Conservation (phyloP, 1,140 invertebrate species). For the Drosophila santomea region DNA sequence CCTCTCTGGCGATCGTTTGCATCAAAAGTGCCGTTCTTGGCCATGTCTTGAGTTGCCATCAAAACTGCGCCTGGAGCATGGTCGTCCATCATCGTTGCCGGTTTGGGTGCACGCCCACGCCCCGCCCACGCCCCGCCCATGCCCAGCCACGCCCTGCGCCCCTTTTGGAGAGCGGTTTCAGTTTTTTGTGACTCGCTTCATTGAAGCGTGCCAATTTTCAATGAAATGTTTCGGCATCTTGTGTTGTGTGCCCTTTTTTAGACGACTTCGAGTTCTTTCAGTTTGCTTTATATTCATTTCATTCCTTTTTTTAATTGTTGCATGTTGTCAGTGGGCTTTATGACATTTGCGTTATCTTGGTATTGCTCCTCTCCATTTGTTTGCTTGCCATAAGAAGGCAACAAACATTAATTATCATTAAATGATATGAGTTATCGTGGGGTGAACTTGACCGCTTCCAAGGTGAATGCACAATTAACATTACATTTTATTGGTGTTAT, state of each 20-base stretch:
- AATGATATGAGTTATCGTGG: conserved; percentile 23
- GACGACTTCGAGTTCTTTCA: conserved; percentile 16
- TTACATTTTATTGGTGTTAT: conserved; percentile 3
- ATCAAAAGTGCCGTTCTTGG: conserved; percentile 67
- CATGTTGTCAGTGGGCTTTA: conserved; percentile 29
- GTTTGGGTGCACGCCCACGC: conserved; percentile 44
- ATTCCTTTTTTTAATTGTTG: conserved; percentile 50
- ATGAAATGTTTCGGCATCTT: conserved; percentile 78
- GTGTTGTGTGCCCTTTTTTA: conserved; percentile 46
- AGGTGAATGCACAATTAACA: conserved; percentile 35
- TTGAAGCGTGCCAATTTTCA: conserved; percentile 79
- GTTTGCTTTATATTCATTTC: conserved; percentile 17
- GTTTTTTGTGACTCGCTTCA: conserved; percentile 59
- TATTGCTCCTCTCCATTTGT: neutral
- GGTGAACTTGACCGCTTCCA: conserved; percentile 29
- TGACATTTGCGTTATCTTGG: conserved; percentile 21
- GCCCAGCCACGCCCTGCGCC: conserved; percentile 16
- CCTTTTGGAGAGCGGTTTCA: conserved; percentile 10
- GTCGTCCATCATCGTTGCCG: conserved; percentile 69
- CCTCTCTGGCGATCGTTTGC: conserved; percentile 20
- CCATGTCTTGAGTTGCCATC: conserved; percentile 37
- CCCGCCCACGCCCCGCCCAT: conserved; percentile 52
- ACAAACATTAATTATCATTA: conserved; percentile 31
- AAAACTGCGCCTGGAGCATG: conserved; percentile 29
- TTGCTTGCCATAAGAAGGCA: conserved; percentile 20